A percentile compares a stretch with the other conserved stretches of the same genome.
phyloP scores from a whole-genome alignment of 2,113 vertebrate genomes.

The Sylvietta virens region DNA sequence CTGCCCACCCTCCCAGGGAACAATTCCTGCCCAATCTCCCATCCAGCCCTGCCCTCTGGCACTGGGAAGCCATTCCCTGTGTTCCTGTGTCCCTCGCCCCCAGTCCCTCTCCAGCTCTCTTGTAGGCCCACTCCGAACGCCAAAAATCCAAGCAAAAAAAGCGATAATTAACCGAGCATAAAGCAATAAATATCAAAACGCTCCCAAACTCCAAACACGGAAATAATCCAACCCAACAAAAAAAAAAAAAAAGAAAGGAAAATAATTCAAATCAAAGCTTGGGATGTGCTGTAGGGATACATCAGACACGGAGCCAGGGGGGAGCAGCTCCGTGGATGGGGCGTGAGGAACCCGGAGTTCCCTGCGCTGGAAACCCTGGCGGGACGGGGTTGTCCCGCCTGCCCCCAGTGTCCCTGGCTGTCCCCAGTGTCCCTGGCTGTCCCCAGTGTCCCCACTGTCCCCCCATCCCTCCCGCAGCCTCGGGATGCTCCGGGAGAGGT shows the following conservation, averaged over 20 bases:
- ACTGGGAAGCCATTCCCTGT: neutral
- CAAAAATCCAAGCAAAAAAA: neutral
- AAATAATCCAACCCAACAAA: neutral
- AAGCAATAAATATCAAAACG: neutral
- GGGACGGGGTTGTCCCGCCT: fast-evolving
- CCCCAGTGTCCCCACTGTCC: neutral
- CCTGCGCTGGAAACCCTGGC: neutral
- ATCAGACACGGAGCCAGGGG: fast-evolving
- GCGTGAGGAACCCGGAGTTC: neutral
- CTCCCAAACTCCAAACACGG: neutral
- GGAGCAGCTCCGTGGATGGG: neutral
- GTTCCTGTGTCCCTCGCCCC: neutral
- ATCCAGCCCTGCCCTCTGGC: neutral
- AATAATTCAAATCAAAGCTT: neutral
- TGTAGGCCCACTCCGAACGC: fast-evolving
- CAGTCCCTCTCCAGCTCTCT: neutral
- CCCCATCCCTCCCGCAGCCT: neutral
- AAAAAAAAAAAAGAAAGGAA: fast-evolving
- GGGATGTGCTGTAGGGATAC: neutral
- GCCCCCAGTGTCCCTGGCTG: too few relatives aligned
- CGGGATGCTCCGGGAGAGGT: neutral
- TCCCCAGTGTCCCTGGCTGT: neutral
- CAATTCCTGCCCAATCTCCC: neutral
- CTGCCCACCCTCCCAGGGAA: neutral
- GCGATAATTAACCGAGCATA: fast-evolving